Percentiles rank a stretch among this genome's conserved stretches.
These are phyloP conservation scores for Agonopterix arenella DNA, from an alignment of 2,888 invertebrate species.

Conservation along the genomic window DNA sequence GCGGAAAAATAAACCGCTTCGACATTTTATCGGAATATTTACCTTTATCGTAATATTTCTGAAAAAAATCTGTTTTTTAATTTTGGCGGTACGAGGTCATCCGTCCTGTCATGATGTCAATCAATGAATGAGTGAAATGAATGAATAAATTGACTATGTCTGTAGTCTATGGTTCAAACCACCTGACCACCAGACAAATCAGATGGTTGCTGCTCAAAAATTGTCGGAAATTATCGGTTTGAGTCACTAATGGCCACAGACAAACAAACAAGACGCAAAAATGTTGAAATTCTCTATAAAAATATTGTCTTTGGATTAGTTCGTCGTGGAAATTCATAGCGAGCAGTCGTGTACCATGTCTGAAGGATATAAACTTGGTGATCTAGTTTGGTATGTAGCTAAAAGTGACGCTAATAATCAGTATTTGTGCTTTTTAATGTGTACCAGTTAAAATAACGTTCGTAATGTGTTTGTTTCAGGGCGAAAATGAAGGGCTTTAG, in stretches of 20 bases:
- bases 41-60: slow-evolving; percentile 7
- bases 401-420: slow-evolving; percentile 21
- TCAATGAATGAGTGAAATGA: too few relatives aligned
- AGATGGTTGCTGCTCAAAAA: background rate
- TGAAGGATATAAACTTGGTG: slow-evolving; percentile 69
- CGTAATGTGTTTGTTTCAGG: slow-evolving; percentile 79
- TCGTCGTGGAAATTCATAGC: slow-evolving; percentile 55
- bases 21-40: slow-evolving; percentile 38
- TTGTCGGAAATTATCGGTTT: slow-evolving; percentile 7
- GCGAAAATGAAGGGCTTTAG: slow-evolving; percentile 99
- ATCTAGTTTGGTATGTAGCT: slow-evolving; percentile 72
- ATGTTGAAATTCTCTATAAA: slow-evolving; percentile 23
- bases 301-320: slow-evolving; percentile 49
- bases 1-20: slow-evolving; percentile 46
- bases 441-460: slow-evolving; percentile 17
- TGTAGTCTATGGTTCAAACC: too few relatives aligned
- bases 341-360: slow-evolving; percentile 52
- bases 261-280: slow-evolving; percentile 23
- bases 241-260: slow-evolving; percentile 29
- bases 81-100: slow-evolving; percentile 25
- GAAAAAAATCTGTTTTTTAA: slow-evolving; percentile 13
- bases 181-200: too few relatives aligned
- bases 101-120: background rate
- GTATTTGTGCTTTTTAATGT: slow-evolving; percentile 48
- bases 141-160: too few relatives aligned